A percentile compares a stretch with the other conserved stretches of the same genome.
Evolutionary conservation across 2,797 vertebrate species (phyloP).

Genomic region (Psittacula echo): DNA sequence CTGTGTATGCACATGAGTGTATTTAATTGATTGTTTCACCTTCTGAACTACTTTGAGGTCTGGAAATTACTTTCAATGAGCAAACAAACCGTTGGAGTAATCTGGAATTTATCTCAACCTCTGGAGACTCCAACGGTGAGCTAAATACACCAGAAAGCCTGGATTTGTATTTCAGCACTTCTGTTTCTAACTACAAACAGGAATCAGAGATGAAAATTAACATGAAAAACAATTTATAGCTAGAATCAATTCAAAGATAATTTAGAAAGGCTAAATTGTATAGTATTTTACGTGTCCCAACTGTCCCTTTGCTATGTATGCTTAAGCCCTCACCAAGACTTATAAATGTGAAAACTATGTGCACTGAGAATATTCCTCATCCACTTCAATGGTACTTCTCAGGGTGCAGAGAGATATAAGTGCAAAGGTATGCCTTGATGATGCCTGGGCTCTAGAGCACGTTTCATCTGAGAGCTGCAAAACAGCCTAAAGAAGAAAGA

Average conservation of each 20-base stretch:
- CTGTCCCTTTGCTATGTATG: neutral
- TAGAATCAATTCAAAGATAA: conserved; percentile 4
- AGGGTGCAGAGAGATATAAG: neutral
- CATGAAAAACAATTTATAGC: conserved; percentile 30
- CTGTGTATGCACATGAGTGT: neutral
- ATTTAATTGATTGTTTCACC: conserved; percentile 42
- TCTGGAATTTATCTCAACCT: conserved; percentile 53
- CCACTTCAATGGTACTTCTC: neutral
- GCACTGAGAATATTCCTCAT: neutral
- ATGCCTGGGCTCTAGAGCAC: neutral
- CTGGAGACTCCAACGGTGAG: neutral
- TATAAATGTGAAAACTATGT: neutral
- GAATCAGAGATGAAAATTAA: conserved; percentile 35
- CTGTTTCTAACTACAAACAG: conserved; percentile 19
- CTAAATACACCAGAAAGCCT: conserved; percentile 39
- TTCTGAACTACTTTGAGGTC: conserved; percentile 33
- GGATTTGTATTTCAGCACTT: conserved; percentile 62
- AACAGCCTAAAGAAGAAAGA: neutral
- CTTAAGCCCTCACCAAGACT: neutral
- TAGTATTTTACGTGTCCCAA: neutral
- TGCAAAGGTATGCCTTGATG: neutral
- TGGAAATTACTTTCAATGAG: conserved; percentile 40
- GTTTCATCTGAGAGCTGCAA: neutral
- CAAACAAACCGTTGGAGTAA: conserved; percentile 34
- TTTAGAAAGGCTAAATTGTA: neutral